phyloP scores from a whole-genome alignment of 1,140 invertebrate species.

The Marisa cornuarietis region DNA sequence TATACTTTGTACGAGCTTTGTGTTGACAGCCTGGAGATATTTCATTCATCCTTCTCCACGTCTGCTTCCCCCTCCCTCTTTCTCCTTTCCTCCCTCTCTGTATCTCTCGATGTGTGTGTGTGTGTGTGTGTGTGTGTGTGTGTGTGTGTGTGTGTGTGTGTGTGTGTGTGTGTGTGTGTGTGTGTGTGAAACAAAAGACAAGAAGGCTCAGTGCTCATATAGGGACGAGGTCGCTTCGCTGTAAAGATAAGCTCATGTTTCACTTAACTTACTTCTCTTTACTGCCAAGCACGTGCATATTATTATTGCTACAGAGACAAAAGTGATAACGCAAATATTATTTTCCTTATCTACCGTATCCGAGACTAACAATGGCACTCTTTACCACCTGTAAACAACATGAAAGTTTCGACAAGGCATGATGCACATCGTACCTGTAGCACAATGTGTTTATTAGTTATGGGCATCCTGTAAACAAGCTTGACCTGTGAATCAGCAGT shows the following conservation, averaged over 20 bases:
- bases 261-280: not conserved
- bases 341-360: not conserved
- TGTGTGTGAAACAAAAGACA: not conserved
- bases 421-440: no score
- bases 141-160: conserved; percentile 4
- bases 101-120: not conserved
- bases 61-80: not conserved
- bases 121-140: not conserved
- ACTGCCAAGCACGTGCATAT: not conserved
- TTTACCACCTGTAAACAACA: no score
- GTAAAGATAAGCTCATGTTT: no score
- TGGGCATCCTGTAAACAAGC: no score
- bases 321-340: not conserved
- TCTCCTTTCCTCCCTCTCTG: not conserved
- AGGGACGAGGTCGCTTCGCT: not conserved
- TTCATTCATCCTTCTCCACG: not conserved
- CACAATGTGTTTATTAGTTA: no score
- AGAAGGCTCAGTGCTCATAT: not conserved
- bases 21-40: no score
- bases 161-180: not conserved
- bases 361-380: not conserved
- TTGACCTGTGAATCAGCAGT: no score
- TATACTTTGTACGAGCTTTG: not conserved
- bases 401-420: no score
- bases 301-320: not conserved